Base-by-base conservation (phyloP, 2,797 vertebrate genomes). In the Tauraco hartlaubi region DNA sequence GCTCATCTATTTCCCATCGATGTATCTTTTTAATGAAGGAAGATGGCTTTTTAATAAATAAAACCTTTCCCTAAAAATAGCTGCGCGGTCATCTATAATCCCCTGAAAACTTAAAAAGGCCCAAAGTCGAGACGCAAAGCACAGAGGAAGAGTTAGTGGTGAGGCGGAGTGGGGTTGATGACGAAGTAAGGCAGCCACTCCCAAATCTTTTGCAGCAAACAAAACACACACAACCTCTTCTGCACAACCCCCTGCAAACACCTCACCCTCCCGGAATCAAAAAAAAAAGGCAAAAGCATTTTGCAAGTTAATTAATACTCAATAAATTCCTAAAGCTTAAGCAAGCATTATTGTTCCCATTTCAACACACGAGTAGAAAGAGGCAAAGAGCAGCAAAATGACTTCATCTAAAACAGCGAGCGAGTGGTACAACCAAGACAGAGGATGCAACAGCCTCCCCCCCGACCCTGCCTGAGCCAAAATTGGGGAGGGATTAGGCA, bases 21-120 rank as follows among this genome's bases (percentile, higher is more conserved):
- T 9, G 79, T 25, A 19, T 52, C 89, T 68, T 51, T 67, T 68
- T 88, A 92, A 97, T 92, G 93, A 95, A 59, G 84, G 62, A 92
- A 92, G 44, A 88, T 37, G 49, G 86, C 92, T 96, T 96, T 96
- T 96, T 93, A 94, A 96, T 94, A 95, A 96, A 93, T 85, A 89
- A 91, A 96, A 92, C 84, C 91, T 80, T 64, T 13, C 68, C 61
- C 71, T 51, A 49, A 91, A 92, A 95, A 95, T 90, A 94, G 90
- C 94, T 46, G 43, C 63, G 6, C 2, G 3, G 74, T 43, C 95
- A 88, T 92, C 89, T 43, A 89, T 94, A 83, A 95, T 74, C 75
- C 74, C 59, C 63, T 56, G 59, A 31, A 94, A 90, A 83, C 87
- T 82, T 55, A 7, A 2, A 66, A 77, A 77, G 90, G 51, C 26